Base-by-base conservation (phyloP, 2,797 vertebrate species). In the Macropodus opercularis region DNA sequence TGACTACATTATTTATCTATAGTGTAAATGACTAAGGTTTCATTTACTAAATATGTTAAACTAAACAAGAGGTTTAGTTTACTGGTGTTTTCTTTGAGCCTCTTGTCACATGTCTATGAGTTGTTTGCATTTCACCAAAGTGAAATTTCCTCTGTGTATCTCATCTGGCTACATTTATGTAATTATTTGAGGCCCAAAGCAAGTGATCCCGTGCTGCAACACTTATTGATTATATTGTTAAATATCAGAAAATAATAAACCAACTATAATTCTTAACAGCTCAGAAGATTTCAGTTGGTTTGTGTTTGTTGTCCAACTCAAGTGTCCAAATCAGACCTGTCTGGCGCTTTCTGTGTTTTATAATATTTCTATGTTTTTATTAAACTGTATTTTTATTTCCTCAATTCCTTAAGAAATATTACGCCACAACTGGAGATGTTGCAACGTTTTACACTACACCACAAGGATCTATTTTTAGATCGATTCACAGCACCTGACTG, bases 401-500 rank as follows among this genome's bases (percentile, higher is more conserved):
- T n/a, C n/a, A n/a, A n/a, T 11, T 8, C 11, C n/a, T 3, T 21
- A 6, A 42, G 8, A 38, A 41, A 1, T 9, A 10, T 9, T 7
- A 10, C 19, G n/a, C 43, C 19, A 15, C 0, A 27, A 29, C 13
- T 38, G 40, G 8, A 17, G n/a, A 5, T 15, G 15, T n/a, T 47
- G 8, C 22, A 1, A n/a, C 18, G 12, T 19, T 18, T 36, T 14
- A 32, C 11, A 32, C 26, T 18, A 17, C 21, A 17, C 17, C 9
- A 8, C 3, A 7, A 17, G 14, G 11, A 31, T 17, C 3, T 31
- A 15, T 19, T 53, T 29, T 5, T 7, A 3, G 15, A 15, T 12
- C 0, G 7, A n/a, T 12, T 59, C 19, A 15, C 1, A 18, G 62
- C 63, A 70, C 3, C 23, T 75, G 74, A 76, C 35, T 27, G 21